Percentiles rank a stretch among this genome's conserved stretches.
Conservation (phyloP, 2,113 vertebrate species). For the Nothoprocta pentlandii region DNA sequence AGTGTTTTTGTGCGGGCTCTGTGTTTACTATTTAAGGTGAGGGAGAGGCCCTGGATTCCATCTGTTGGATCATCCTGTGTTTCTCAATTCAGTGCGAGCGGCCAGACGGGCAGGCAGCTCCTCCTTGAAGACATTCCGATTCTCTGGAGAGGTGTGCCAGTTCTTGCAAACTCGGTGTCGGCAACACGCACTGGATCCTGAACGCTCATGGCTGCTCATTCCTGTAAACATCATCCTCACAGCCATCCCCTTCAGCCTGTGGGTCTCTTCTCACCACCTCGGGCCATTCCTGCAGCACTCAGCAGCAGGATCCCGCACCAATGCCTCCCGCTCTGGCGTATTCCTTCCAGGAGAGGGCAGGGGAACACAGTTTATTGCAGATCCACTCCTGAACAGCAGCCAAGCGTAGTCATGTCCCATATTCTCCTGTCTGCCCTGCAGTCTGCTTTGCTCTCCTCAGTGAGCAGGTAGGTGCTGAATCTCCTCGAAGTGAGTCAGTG, state of each 20-base stretch:
- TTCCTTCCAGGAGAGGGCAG: slow-evolving; percentile 76
- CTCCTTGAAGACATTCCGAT: slow-evolving; percentile 27
- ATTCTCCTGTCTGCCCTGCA: not conserved
- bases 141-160: not conserved
- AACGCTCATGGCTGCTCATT: not conserved
- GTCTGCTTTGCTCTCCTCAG: not conserved
- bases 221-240: not conserved
- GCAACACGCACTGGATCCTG: not conserved
- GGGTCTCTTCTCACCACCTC: not conserved
- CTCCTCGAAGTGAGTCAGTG: not conserved
- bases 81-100: not conserved
- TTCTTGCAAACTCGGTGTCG: not conserved
- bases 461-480: not conserved
- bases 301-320: not conserved
- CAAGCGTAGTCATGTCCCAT: not conserved
- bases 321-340: slow-evolving; percentile 12
- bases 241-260: not conserved
- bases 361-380: slow-evolving; percentile 62
- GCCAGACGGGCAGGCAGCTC: not conserved
- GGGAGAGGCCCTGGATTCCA: not conserved
- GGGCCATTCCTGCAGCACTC: not conserved
- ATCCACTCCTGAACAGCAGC: not conserved
- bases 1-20: not conserved
- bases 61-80: not conserved
- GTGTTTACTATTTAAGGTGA: slow-evolving; percentile 17